A percentile compares a stretch with the other conserved stretches of the same genome.
phyloP scores from a whole-genome alignment of 2,113 vertebrate genomes.

The Patagioenas fasciata region DNA sequence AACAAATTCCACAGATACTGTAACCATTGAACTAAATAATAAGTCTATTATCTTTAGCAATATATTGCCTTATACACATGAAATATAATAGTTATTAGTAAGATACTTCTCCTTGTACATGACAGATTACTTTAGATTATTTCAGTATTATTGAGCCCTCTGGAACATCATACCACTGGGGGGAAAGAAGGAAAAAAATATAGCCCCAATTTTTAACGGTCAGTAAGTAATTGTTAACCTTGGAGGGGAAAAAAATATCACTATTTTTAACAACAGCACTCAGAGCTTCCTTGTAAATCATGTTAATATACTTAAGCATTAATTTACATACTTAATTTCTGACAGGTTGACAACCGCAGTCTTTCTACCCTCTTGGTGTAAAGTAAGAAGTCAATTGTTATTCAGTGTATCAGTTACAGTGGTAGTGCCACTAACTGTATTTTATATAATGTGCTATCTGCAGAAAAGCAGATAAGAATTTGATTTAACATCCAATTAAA shows the following conservation, averaged over 20 bases:
- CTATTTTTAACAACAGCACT: constrained; percentile 50
- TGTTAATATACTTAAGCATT: constrained; percentile 76
- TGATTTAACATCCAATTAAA: constrained; percentile 99
- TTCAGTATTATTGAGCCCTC: constrained; percentile 16
- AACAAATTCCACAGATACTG: constrained; percentile 20
- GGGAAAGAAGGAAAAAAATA: not conserved
- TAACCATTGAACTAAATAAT: constrained; percentile 8
- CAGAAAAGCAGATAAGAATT: constrained; percentile 97
- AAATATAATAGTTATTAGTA: constrained; percentile 55
- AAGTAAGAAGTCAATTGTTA: constrained; percentile 85
- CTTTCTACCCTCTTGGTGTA: constrained; percentile 70
- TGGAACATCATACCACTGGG: not conserved
- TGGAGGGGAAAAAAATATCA: constrained; percentile 59
- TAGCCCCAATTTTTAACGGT: constrained; percentile 58
- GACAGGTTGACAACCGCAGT: constrained; percentile 74
- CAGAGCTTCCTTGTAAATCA: constrained; percentile 68
- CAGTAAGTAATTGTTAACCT: constrained; percentile 71
- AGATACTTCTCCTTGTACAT: constrained; percentile 32
- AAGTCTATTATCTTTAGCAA: constrained; percentile 38
- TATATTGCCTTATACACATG: constrained; percentile 32
- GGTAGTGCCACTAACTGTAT: constrained; percentile 82
- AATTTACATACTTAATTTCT: constrained; percentile 86
- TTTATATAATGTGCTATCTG: constrained; percentile 93
- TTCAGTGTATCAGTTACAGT: constrained; percentile 87
- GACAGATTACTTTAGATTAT: constrained; percentile 26